A percentile compares a stretch with the other conserved stretches of the same genome.
phyloP scores from a whole-genome alignment of 92 coral and sea anemone genomes.

The Heteractis magnifica region DNA sequence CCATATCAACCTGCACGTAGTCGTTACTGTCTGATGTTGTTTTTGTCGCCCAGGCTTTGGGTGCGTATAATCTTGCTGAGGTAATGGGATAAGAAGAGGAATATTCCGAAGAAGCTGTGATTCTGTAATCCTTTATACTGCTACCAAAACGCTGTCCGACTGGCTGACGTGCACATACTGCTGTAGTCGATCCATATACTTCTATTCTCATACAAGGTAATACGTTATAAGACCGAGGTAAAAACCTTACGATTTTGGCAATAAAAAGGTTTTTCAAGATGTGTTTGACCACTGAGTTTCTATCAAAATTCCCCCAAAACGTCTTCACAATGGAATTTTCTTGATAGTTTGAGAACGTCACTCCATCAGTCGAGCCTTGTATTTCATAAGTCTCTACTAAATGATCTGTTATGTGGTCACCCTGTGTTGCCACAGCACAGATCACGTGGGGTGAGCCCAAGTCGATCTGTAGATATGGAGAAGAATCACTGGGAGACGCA shows the following conservation, averaged over 20 bases:
- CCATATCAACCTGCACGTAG: conserved; percentile 21
- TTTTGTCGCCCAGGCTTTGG: background rate
- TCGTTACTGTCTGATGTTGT: background rate
- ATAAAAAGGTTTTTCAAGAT: background rate
- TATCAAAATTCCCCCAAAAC: conserved; percentile 2
- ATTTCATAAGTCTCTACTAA: background rate
- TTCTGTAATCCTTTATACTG: background rate
- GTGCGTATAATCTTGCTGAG: background rate
- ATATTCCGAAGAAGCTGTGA: background rate
- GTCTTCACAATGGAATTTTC: background rate
- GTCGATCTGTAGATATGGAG: conserved; percentile 28
- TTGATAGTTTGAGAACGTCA: background rate
- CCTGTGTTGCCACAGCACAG: conserved; percentile 34
- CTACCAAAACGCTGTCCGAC: background rate
- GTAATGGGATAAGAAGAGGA: background rate
- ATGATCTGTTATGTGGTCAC: background rate
- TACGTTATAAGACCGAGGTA: background rate
- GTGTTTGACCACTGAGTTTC: background rate
- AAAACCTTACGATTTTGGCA: background rate
- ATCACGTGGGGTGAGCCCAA: conserved; percentile 10
- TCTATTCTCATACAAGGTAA: background rate
- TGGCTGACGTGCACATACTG: background rate
- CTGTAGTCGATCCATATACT: background rate
- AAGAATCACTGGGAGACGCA: conserved; percentile 8
- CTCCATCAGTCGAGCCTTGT: background rate